Evolutionary conservation across 2,797 vertebrate genomes (phyloP).

Genomic region (Clamator glandarius): DNA sequence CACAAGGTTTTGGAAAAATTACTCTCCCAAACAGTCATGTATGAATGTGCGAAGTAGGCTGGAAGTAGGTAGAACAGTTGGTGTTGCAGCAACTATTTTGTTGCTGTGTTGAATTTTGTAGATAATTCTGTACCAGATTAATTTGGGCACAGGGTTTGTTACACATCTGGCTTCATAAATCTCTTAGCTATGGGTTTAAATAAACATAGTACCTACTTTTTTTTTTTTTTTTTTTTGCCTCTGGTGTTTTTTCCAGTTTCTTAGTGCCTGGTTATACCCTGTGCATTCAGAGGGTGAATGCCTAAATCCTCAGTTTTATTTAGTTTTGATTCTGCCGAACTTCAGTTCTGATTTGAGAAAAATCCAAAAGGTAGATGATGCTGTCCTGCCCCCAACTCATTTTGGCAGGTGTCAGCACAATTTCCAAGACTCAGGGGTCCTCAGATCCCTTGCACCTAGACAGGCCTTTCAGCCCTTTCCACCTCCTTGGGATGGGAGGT

Average conservation of each 20-base stretch:
- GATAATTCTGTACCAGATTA: background rate
- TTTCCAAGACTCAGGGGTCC: background rate
- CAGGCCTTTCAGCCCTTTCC: background rate
- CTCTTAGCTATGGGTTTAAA: background rate
- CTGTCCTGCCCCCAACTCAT: background rate
- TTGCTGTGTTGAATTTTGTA: background rate
- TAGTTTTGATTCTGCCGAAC: background rate
- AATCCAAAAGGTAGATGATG: background rate
- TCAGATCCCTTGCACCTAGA: background rate
- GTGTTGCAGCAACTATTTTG: background rate
- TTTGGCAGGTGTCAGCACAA: background rate
- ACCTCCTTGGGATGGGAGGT: background rate
- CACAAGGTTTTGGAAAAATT: background rate
- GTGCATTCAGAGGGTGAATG: background rate
- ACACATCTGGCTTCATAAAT: background rate
- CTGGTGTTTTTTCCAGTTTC: background rate
- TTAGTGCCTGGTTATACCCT: background rate
- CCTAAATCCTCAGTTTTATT: background rate
- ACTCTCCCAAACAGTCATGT: background rate
- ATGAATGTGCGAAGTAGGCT: background rate
- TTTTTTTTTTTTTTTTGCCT: accelerated
- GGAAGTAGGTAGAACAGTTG: background rate
- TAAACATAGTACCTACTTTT: background rate
- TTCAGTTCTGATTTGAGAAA: constrained; percentile 5
- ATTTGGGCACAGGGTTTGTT: background rate